These are phyloP conservation scores for Sphyrna mokarran DNA, from an alignment of 2,113 vertebrate genomes.

Conservation along the genomic window DNA sequence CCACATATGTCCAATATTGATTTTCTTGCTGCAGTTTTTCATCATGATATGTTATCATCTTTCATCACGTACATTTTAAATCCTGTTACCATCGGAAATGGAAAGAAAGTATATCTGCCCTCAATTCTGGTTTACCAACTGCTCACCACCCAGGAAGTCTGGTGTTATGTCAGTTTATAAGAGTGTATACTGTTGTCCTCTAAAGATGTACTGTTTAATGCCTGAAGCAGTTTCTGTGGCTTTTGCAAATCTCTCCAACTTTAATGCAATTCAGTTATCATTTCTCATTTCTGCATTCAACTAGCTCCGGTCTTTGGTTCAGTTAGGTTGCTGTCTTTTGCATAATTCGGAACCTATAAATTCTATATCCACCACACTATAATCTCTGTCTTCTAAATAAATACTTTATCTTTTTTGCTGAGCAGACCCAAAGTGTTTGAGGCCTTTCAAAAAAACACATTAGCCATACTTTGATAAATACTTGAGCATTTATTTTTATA, in stretches of 20 bases:
- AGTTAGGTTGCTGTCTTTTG: background rate
- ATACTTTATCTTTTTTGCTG: background rate
- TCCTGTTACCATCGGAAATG: too few species aligned
- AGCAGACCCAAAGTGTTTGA: background rate
- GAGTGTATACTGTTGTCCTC: background rate
- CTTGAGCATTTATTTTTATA: background rate
- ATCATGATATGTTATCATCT: too few species aligned
- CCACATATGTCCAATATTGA: too few species aligned
- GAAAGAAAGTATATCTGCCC: background rate
- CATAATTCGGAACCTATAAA: background rate
- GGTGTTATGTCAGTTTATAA: background rate
- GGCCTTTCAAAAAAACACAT: background rate
- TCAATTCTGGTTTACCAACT: background rate
- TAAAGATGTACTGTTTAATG: background rate
- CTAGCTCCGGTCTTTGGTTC: background rate
- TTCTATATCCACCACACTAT: background rate
- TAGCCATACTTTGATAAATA: background rate
- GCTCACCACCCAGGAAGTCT: background rate
- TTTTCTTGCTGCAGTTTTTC: too few species aligned
- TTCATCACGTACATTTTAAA: too few species aligned
- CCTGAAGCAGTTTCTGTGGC: background rate
- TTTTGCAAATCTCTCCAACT: background rate
- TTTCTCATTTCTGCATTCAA: background rate
- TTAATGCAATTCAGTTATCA: background rate
- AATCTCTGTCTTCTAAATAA: background rate